phyloP scores from a whole-genome alignment of 2,888 invertebrate species.

The Pseudococcus jackbeardsleyi region DNA sequence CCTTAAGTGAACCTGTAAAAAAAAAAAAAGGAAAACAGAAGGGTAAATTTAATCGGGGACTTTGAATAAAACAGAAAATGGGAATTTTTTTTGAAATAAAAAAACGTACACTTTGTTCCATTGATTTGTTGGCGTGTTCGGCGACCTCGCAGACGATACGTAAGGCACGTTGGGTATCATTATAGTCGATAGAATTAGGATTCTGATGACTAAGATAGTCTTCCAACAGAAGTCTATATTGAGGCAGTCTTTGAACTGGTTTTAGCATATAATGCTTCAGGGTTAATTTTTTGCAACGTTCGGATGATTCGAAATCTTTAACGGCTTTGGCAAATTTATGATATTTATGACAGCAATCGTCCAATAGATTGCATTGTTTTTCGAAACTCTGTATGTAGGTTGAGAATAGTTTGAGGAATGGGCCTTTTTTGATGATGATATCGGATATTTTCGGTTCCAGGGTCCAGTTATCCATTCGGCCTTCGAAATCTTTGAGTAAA shows the following conservation, averaged over 20 bases:
- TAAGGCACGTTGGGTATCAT: conserved; percentile 74
- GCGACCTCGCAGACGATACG: conserved; percentile 74
- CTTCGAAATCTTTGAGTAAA: conserved; percentile 72
- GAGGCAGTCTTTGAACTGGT: conserved; percentile 78
- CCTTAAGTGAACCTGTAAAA: conserved; percentile 71
- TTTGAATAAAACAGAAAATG: no score
- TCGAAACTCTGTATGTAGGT: conserved; percentile 74
- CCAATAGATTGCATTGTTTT: conserved; percentile 71
- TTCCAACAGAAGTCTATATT: conserved; percentile 76
- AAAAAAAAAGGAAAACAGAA: conserved; percentile 47
- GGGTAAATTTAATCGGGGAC: no score
- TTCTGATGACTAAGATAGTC: conserved; percentile 75
- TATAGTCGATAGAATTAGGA: conserved; percentile 73
- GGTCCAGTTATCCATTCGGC: conserved; percentile 72
- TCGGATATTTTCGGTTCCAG: conserved; percentile 72
- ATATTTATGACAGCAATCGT: conserved; percentile 72
- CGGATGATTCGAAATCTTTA: conserved; percentile 72
- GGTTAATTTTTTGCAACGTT: conserved; percentile 72
- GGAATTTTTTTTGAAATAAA: no score
- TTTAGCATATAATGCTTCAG: conserved; percentile 78
- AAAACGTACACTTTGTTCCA: conserved; percentile 72
- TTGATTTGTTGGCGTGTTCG: conserved; percentile 74
- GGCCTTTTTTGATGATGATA: conserved; percentile 75
- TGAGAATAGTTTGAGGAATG: conserved; percentile 74
- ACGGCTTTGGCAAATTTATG: conserved; percentile 72